Evolutionary conservation across 1,140 invertebrate species (phyloP).

Genomic region (Tetragnatha versicolor): DNA sequence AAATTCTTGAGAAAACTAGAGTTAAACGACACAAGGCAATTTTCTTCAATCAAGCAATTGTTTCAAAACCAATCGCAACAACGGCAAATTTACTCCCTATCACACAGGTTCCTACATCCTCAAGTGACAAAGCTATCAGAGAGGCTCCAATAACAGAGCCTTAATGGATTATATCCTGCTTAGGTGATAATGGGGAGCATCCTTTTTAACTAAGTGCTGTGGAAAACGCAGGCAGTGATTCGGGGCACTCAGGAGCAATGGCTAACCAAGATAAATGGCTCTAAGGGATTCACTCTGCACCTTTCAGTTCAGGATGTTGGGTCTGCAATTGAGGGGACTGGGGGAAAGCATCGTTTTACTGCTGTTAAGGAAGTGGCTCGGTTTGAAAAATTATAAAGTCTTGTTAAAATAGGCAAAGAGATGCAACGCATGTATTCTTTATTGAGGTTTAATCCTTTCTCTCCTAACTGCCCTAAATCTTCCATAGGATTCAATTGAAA

Average conservation of each 20-base stretch:
- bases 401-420: no score
- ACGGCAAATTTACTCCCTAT: background rate
- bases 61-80: background rate
- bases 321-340: no score
- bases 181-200: slow-evolving; percentile 8
- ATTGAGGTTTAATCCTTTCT: no score
- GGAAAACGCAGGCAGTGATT: slow-evolving; percentile 6
- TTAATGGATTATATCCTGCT: slow-evolving; percentile 43
- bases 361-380: no score
- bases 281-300: no score
- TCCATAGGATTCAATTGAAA: no score
- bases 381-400: no score
- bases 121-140: background rate
- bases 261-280: no score
- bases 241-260: background rate
- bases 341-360: no score
- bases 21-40: background rate
- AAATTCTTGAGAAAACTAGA: background rate
- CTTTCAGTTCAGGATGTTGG: no score
- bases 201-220: slow-evolving; percentile 21
- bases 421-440: no score
- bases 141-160: background rate
- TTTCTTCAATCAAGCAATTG: background rate
- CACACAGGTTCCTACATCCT: background rate
- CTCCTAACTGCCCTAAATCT: no score